These are phyloP conservation scores for Pituophis catenifer DNA, from an alignment of 2,113 vertebrate genomes.

Conservation along the genomic window DNA sequence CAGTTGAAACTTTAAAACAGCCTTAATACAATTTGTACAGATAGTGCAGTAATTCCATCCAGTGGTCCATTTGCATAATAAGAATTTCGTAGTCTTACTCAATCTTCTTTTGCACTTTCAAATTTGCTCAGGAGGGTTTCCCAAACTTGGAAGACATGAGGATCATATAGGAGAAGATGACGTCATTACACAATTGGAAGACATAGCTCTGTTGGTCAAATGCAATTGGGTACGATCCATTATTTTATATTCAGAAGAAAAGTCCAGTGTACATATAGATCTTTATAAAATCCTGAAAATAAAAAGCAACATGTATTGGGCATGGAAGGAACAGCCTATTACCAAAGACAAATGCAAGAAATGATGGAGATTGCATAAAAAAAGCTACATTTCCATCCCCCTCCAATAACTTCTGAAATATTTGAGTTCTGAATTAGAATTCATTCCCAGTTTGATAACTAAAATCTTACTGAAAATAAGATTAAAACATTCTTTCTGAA, in stretches of 20 bases:
- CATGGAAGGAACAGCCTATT: background rate
- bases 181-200: background rate
- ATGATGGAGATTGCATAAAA: background rate
- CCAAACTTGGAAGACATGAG: background rate
- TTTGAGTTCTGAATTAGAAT: constrained; percentile 11
- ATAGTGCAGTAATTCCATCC: background rate
- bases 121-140: background rate
- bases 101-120: background rate
- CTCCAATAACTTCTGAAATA: constrained; percentile 54
- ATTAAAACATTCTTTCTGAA: background rate
- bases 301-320: background rate
- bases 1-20: background rate
- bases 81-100: background rate
- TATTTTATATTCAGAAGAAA: background rate
- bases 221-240: background rate
- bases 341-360: background rate
- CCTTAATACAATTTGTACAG: background rate
- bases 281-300: background rate
- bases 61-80: background rate
- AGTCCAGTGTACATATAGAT: background rate
- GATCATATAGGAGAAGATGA: background rate
- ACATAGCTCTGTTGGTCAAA: background rate
- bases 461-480: background rate
- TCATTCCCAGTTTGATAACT: constrained; percentile 21
- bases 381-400: constrained; percentile 12